Evolutionary conservation across 2,888 invertebrate genomes (phyloP), one percentile per base, ranked within the genome.

Genomic region (Cabera pusaria): DNA sequence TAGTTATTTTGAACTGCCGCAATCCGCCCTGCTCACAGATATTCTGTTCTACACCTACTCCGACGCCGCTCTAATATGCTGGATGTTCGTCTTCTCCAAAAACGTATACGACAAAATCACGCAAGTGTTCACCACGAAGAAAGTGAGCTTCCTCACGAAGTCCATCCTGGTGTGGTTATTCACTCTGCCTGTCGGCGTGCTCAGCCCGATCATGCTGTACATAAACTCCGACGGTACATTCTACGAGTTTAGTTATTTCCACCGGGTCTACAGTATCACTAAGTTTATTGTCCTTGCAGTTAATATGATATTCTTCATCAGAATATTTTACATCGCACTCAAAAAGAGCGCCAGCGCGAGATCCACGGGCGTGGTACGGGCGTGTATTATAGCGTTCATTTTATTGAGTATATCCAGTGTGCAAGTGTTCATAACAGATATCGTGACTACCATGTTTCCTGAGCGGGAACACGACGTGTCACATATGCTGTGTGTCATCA

Each of bases 21-120:
- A n/a, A n/a, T n/a, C n/a, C n/a, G n/a, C n/a, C 19, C 8, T 12
- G 5, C 1, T 12, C n/a, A n/a, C 11, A n/a, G 6, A n/a, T 9
- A 3, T 28, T n/a, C 1, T 5, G 5, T 11, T 24, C 2, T 33
- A 33, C 27, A 6, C 8, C 7, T 5, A 14, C 1, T 19, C 39
- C 2, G 85, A 85, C 29, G 56, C 64, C 0, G 70, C 65, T 0
- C 29, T 83, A 0, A 47, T 80, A 0, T 51, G 59, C 6, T 74
- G 79, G 64, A 84, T 80, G 79, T 76, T 76, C 23, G 33, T 81
- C 0, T 84, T 76, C 40, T 72, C 80, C 0, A 79, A 74, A 43
- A 73, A 80, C 31, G 41, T 85, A 5, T 82, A 80, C 48, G 68
- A 78, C 8, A 84, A 82, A 59, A 60, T 81, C 2, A 68, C 80